These are phyloP conservation scores for Protonibea diacanthus DNA, from an alignment of 2,797 vertebrate species.

Conservation along the genomic window DNA sequence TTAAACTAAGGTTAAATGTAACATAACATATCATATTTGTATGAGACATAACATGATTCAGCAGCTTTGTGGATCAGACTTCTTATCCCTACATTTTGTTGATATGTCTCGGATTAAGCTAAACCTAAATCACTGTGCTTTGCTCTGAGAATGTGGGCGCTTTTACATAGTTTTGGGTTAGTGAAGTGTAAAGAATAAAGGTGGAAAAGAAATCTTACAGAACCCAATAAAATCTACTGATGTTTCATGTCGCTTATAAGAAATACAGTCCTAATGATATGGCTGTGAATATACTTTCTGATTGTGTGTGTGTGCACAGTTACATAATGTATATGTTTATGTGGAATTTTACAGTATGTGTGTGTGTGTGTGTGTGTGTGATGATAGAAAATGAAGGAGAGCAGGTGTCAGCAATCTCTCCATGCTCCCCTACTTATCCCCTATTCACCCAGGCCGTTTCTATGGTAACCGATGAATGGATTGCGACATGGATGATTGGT, in stretches of 20 bases:
- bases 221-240: conserved; percentile 9
- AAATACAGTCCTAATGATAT: conserved; percentile 1
- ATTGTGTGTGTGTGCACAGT: conserved; percentile 13
- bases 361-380: conserved; percentile 18
- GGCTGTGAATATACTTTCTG: conserved; percentile 21
- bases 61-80: background rate
- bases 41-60: background rate
- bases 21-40: background rate
- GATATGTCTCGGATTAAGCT: background rate
- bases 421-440: conserved; percentile 81
- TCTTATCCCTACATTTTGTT: background rate
- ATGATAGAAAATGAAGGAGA: conserved; percentile 71
- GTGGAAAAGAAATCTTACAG: background rate
- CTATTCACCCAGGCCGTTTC: conserved; percentile 83
- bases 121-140: background rate
- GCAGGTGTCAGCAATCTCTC: conserved; percentile 86
- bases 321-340: conserved; percentile 43
- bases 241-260: conserved; percentile 16
- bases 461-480: conserved; percentile 84
- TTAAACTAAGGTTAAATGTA: background rate
- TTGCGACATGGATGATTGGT: conserved; percentile 84
- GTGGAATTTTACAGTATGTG: conserved; percentile 49
- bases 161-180: background rate
- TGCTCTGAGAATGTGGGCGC: background rate
- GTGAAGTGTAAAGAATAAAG: conserved; percentile 6